These are phyloP conservation scores for Sceloporus tristichus DNA, from an alignment of 2,113 vertebrate genomes.

Conservation along the genomic window DNA sequence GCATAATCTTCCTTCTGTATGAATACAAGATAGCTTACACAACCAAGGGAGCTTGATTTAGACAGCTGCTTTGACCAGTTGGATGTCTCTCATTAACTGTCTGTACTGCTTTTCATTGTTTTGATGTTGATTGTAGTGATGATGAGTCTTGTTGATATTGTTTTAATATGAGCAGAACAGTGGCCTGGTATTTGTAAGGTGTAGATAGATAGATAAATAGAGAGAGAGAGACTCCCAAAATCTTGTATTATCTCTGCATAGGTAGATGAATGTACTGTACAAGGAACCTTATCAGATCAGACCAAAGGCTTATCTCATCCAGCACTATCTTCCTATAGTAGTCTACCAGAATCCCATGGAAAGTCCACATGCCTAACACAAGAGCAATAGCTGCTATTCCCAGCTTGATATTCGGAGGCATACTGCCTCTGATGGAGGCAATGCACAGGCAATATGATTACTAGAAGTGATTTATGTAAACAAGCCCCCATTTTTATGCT, in stretches of 20 bases:
- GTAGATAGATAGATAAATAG: no score
- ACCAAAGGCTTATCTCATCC: background rate
- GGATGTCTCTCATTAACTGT: background rate
- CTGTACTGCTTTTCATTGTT: background rate
- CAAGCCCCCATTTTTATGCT: background rate
- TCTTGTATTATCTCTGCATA: background rate
- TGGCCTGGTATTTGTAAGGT: no score
- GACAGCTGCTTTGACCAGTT: background rate
- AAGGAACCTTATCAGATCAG: background rate
- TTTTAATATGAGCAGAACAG: no score
- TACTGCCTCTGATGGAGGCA: background rate
- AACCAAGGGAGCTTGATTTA: background rate
- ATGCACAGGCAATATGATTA: background rate
- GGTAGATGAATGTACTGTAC: background rate
- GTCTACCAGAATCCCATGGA: background rate
- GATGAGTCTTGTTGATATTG: no score
- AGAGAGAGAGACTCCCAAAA: background rate
- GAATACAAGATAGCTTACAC: background rate
- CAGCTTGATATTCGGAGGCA: background rate
- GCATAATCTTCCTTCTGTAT: background rate
- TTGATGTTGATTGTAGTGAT: background rate
- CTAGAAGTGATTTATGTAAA: background rate
- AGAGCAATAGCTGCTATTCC: background rate
- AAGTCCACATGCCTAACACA: background rate
- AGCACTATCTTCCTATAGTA: background rate